A percentile compares a stretch with the other conserved stretches of the same genome.
Conservation (phyloP, 2,888 invertebrate species). For the Microplitis deprimator region DNA sequence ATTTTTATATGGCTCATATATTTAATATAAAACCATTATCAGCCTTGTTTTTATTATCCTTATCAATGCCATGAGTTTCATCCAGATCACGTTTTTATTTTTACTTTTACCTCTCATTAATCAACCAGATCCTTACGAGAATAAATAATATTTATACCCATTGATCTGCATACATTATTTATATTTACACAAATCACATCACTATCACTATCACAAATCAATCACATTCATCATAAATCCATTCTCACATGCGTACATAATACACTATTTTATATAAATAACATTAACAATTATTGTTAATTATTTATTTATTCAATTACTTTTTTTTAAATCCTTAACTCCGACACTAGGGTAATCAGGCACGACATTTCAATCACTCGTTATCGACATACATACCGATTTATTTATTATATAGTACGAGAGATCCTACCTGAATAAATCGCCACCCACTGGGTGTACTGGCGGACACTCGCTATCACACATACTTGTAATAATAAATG, state of each 20-base stretch:
- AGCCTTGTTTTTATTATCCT: neutral
- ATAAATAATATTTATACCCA: neutral
- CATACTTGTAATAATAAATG: slow-evolving; percentile 13
- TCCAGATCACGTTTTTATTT: slow-evolving; percentile 17
- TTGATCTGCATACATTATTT: neutral
- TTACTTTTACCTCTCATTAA: slow-evolving; percentile 12
- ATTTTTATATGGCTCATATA: neutral
- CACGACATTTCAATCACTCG: slow-evolving; percentile 44
- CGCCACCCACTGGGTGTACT: neutral
- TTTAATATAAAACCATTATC: slow-evolving; percentile 1
- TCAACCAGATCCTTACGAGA: slow-evolving; percentile 7
- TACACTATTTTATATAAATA: neutral
- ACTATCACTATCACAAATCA: neutral
- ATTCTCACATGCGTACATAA: neutral
- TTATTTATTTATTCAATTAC: neutral
- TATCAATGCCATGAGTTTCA: slow-evolving; percentile 10
- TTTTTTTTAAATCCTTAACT: neutral
- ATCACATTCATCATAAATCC: neutral
- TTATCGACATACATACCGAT: slow-evolving; percentile 37
- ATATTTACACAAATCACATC: neutral
- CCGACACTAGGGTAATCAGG: slow-evolving; percentile 26
- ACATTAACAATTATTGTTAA: neutral
- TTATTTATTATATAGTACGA: slow-evolving; percentile 51
- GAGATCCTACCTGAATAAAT: slow-evolving; percentile 64
- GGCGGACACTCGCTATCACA: neutral